Percentiles rank a stretch among this genome's conserved stretches.
Evolutionary conservation across 2,888 invertebrate genomes (phyloP).

Genomic region (Parthenolecanium corni): DNA sequence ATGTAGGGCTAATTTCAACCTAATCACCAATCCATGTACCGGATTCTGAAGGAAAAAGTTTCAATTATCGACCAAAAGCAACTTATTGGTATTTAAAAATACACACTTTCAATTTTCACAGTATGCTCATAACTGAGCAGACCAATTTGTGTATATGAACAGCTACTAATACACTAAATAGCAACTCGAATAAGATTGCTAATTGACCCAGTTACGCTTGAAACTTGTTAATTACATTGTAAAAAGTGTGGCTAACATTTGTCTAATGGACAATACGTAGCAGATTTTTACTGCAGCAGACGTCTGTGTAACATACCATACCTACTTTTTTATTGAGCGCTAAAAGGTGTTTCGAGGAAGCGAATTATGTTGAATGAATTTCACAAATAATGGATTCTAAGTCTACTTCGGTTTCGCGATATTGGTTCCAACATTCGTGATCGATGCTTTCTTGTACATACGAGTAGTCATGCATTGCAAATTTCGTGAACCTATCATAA

Average conservation of each 20-base stretch:
- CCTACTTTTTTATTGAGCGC: background rate
- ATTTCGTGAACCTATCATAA: too few relatives aligned
- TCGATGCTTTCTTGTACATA: too few relatives aligned
- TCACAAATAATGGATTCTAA: too few relatives aligned
- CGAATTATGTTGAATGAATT: background rate
- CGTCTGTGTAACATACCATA: background rate
- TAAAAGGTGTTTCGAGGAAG: background rate
- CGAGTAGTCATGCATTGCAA: too few relatives aligned
- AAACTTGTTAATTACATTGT: constrained; percentile 20
- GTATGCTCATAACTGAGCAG: background rate
- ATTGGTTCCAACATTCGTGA: too few relatives aligned
- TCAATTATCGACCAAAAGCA: background rate
- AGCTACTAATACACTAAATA: background rate
- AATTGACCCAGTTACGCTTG: constrained; percentile 22
- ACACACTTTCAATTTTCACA: constrained; percentile 21
- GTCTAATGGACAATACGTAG: constrained; percentile 2
- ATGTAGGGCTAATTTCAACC: too few relatives aligned
- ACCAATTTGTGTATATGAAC: background rate
- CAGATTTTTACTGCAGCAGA: background rate
- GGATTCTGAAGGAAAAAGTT: background rate
- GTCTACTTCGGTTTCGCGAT: too few relatives aligned
- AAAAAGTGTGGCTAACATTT: constrained; percentile 5
- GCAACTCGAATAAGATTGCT: constrained; percentile 1
- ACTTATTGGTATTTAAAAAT: background rate
- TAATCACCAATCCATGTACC: too few relatives aligned